A percentile compares a stretch with the other conserved stretches of the same genome.
Evolutionary conservation across 2,113 vertebrate species (phyloP).

Genomic region (Myotis yumanensis): DNA sequence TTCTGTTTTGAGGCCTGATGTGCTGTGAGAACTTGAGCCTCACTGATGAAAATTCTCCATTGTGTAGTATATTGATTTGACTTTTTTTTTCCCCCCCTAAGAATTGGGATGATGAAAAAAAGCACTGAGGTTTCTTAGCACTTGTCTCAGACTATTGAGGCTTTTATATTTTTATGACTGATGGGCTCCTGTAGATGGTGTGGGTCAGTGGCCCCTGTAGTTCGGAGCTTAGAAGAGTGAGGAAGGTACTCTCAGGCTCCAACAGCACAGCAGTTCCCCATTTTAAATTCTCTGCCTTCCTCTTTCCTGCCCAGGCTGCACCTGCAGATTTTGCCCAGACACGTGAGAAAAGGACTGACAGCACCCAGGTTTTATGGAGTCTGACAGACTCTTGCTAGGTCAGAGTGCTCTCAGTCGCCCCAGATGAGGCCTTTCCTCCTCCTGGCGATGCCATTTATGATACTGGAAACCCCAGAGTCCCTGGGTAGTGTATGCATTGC

Average conservation of each 20-base stretch:
- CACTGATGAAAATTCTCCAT: constrained; percentile 13
- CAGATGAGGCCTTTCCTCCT: constrained; percentile 43
- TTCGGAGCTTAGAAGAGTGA: constrained; percentile 37
- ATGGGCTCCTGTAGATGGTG: constrained; percentile 56
- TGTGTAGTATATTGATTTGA: neutral
- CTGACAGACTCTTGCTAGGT: constrained; percentile 74
- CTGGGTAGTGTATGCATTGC: constrained; percentile 51
- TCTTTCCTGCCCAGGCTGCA: constrained; percentile 75
- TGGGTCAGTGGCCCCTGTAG: constrained; percentile 36
- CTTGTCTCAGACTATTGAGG: neutral
- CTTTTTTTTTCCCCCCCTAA: neutral
- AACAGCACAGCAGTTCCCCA: neutral
- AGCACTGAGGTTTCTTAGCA: neutral
- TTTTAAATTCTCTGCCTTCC: constrained; percentile 68
- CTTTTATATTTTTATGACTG: constrained; percentile 39
- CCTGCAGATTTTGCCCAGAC: constrained; percentile 66
- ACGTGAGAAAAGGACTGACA: constrained; percentile 65
- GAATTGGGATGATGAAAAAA: constrained; percentile 12
- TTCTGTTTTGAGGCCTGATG: neutral
- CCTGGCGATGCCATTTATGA: constrained; percentile 45
- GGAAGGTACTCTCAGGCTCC: neutral
- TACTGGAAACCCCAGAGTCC: constrained; percentile 58
- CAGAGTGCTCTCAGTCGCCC: constrained; percentile 63
- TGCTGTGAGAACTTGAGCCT: constrained; percentile 9
- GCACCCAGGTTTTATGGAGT: constrained; percentile 68